phyloP scores from a whole-genome alignment of 2,113 vertebrate genomes.

The Callospermophilus lateralis region DNA sequence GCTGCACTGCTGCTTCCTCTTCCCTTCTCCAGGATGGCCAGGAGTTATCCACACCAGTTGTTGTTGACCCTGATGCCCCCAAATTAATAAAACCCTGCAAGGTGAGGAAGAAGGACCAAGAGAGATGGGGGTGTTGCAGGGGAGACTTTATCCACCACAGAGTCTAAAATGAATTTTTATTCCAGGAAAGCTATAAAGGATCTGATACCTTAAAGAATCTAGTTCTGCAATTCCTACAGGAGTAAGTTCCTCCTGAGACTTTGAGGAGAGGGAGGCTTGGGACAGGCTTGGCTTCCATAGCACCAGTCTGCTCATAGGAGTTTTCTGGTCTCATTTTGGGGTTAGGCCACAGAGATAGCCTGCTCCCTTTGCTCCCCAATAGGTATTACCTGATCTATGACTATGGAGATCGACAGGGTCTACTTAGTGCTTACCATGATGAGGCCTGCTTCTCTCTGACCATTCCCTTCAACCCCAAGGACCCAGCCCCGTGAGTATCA shows the following conservation, averaged over 20 bases:
- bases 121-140: background rate
- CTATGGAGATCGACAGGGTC: conserved; percentile 89
- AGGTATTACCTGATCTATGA: conserved; percentile 94
- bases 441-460: conserved; percentile 92
- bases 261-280: conserved; percentile 39
- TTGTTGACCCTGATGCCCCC: conserved; percentile 85
- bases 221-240: conserved; percentile 90
- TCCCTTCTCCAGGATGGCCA: conserved; percentile 89
- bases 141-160: background rate
- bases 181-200: conserved; percentile 89
- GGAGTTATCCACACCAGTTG: conserved; percentile 87
- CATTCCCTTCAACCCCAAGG: conserved; percentile 84
- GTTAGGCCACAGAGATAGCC: background rate
- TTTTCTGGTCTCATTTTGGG: background rate
- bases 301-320: background rate
- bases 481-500: conserved; percentile 86
- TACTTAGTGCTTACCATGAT: conserved; percentile 92
- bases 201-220: conserved; percentile 88
- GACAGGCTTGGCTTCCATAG: background rate
- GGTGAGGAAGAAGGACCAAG: conserved; percentile 81
- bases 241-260: conserved; percentile 78
- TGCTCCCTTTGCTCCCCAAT: background rate
- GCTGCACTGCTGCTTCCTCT: background rate
- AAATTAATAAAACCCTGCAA: conserved; percentile 87
- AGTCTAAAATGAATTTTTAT: background rate